Evolutionary conservation across 2,113 vertebrate species (phyloP).

Genomic region (Ptyas mucosa): DNA sequence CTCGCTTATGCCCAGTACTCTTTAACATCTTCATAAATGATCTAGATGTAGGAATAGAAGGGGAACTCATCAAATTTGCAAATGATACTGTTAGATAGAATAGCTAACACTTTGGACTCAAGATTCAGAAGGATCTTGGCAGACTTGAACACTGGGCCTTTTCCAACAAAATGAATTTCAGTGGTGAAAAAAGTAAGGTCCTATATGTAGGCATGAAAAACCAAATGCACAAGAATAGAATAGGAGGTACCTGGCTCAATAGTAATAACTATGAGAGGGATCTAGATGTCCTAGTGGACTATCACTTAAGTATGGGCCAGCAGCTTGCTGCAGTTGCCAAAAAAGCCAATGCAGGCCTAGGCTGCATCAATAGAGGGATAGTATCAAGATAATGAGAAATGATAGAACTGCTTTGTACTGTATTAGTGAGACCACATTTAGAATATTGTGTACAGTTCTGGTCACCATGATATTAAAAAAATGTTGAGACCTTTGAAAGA

Average conservation of each 20-base stretch:
- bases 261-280: not conserved
- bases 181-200: not conserved
- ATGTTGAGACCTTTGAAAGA: not conserved
- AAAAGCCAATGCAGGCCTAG: not conserved
- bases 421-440: not conserved
- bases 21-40: not conserved
- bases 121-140: not conserved
- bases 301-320: not conserved
- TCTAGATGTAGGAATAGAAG: not conserved
- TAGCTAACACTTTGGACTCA: not conserved
- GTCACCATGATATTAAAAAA: not conserved
- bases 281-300: not conserved
- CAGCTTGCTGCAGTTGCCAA: not conserved
- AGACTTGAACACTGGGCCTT: not conserved
- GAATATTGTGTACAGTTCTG: not conserved
- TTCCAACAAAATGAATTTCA: not conserved
- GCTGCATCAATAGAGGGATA: not conserved
- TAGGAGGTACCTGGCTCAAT: not conserved
- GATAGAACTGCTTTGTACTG: not conserved
- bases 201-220: not conserved
- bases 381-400: not conserved
- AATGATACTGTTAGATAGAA: not conserved
- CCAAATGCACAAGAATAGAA: not conserved
- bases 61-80: not conserved
- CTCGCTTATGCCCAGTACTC: not conserved